Evolutionary conservation across 2,113 vertebrate genomes (phyloP), one percentile per base, ranked within the genome.

Genomic region (Machaerirhynchus nigripectus): DNA sequence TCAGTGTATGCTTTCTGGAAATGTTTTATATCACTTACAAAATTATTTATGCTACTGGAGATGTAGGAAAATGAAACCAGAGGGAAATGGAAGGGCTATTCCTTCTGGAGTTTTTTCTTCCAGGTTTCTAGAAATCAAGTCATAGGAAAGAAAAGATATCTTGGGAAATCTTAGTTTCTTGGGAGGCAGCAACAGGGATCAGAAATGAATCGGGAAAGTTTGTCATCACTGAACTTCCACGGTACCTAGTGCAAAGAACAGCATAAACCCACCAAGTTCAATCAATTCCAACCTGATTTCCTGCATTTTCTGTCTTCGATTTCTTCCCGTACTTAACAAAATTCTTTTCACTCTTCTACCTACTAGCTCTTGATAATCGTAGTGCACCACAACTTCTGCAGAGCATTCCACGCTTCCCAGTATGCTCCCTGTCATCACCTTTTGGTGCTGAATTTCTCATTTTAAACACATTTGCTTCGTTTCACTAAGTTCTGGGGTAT

Each of bases 21-120:
- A 84, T 95, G 89, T 95, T 97, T 95, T 67, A 9, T 81, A 33
- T 89, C 64, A 60, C 56, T 93, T 70, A 56, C 6, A 56, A 42
- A 82, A 87, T 74, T 74, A 81, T 90, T 92, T 59, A 33, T 84
- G 33, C 67, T 55, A 23, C 52, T 78, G 80, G 76, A 88, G 80
- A 78, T 59, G 42, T 6, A 90, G 68, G 80, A 10, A 95, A 95
- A 86, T 35, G 10, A 63, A 22, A 80, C 11, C 89, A 96, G 91
- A 84, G 90, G 86, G 68, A 90, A 83, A 42, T 5, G 42, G 56
- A 86, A 83, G 57, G 39, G 71, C 26, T 69, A 30, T 11, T 93
- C 64, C 59, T 90, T 13, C 68, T 85, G 74, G n/a, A 71, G 67
- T 39, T 87, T 82, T 73, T 60, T 63, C 50, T 76, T 90, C 57